Evolutionary conservation across 2,797 vertebrate genomes (phyloP), one percentile per base, ranked within the genome.

Genomic region (Thripadectes ignobilis): DNA sequence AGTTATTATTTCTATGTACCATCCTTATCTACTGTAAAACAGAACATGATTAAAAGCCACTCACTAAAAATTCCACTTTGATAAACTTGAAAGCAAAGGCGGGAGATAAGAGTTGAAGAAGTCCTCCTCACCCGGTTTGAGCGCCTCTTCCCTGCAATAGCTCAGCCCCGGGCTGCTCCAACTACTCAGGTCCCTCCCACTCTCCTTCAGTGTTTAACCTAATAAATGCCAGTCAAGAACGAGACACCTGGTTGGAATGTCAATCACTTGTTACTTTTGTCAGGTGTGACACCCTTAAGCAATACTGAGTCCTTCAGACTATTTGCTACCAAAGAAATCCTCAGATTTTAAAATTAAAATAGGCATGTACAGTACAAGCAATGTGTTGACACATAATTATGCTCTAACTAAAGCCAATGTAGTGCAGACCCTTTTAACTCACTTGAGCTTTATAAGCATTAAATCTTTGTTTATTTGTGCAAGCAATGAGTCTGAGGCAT

Each of bases 161-260:
- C 10, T 84, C 95, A 93, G 96, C 89, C 95, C 72, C 81, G 23
- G 92, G 91, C 88, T 91, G 3, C 17, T 55, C 32, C 36, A 23
- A 65, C 86, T 61, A 12, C 84, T 91, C 62, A 16, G 55, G 89
- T 85, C 79, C 95, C 95, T 90, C 95, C 96, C 91, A 84, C 58
- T 69, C 82, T 54, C 79, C 67, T 54, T 41, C 79, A 14, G 29
- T 4, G 14, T 80, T 97, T 96, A 97, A 96, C 95, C 95, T 41
- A 22, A 73, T 95, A 96, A 95, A 83, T 95, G 96, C 95, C 93
- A 92, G 91, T 8, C 67, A 14, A 23, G 63, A 94, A 48, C 4
- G 0, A 92, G 32, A 17, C 69, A 94, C 75, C 79, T 76, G 74
- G 78, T 27, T 7, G 29, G 52, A 83, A 34, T 12, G 14, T 14